A percentile compares a stretch with the other conserved stretches of the same genome.
Conservation (phyloP, 2,113 vertebrate species). For the Tachysurus fulvidraco region DNA sequence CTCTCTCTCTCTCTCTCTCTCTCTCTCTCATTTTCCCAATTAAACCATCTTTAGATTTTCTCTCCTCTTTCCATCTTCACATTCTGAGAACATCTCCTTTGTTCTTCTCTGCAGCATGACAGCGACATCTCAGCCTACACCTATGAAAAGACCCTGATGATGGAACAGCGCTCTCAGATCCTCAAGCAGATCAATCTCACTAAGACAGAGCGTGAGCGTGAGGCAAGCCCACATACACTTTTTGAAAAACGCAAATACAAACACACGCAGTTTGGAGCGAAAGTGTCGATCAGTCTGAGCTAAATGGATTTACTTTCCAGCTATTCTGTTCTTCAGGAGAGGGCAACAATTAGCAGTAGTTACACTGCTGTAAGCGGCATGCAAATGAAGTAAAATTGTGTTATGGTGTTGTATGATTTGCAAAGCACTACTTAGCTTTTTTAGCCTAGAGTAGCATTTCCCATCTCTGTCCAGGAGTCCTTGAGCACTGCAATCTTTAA, state of each 20-base stretch:
- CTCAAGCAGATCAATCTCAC: slow-evolving; percentile 98
- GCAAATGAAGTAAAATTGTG: slow-evolving; percentile 36
- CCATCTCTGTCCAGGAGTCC: neutral
- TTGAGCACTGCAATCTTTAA: neutral
- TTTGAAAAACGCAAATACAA: neutral
- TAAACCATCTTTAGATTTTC: neutral
- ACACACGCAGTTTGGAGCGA: neutral
- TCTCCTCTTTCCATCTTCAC: neutral
- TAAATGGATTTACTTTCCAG: slow-evolving; percentile 20
- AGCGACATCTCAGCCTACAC: slow-evolving; percentile 98
- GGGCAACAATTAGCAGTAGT: neutral
- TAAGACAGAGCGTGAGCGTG: slow-evolving; percentile 93
- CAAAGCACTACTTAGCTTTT: neutral
- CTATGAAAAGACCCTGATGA: slow-evolving; percentile 96
- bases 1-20: neutral
- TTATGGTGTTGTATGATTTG: neutral
- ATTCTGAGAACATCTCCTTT: slow-evolving; percentile 3
- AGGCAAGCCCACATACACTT: slow-evolving; percentile 73
- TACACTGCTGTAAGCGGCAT: slow-evolving; percentile 1
- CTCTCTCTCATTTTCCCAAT: neutral
- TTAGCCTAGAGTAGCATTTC: neutral
- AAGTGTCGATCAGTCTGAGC: neutral
- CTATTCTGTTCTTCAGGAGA: slow-evolving; percentile 14
- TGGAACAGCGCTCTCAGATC: slow-evolving; percentile 98
- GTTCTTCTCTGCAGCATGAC: slow-evolving; percentile 79